phyloP scores from a whole-genome alignment of 1,140 invertebrate species.

The Euura lappo region DNA sequence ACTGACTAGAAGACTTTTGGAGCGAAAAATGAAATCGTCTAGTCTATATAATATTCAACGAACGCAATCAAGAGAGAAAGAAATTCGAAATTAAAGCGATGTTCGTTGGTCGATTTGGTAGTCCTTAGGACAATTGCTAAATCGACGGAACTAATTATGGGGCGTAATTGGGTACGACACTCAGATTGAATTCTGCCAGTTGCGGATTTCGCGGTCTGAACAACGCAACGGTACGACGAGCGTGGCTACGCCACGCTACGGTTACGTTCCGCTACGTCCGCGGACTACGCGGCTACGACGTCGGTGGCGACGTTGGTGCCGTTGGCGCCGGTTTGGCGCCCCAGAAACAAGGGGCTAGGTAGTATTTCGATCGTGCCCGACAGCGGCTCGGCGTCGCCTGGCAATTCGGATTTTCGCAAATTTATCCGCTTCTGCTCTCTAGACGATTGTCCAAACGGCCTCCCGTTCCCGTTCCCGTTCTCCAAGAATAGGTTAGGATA shows the following conservation, averaged over 20 bases:
- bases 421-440: slow-evolving; percentile 2
- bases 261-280: no score
- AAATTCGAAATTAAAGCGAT: no score
- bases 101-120: no score
- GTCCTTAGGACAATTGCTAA: no score
- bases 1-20: no score
- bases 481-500: background rate
- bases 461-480: background rate
- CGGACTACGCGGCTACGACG: background rate
- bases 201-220: no score
- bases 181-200: background rate
- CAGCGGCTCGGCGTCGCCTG: slow-evolving; percentile 5
- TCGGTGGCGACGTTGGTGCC: background rate
- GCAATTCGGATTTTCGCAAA: background rate
- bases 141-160: no score
- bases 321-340: background rate
- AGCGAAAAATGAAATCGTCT: no score
- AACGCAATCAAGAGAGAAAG: no score
- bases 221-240: no score
- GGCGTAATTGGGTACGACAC: background rate
- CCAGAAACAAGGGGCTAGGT: slow-evolving; percentile 6
- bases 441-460: slow-evolving; percentile 4
- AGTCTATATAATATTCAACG: no score
- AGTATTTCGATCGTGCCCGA: slow-evolving; percentile 3
- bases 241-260: no score